phyloP scores from a whole-genome alignment of 2,797 vertebrate species.

The Nannoperca australis region DNA sequence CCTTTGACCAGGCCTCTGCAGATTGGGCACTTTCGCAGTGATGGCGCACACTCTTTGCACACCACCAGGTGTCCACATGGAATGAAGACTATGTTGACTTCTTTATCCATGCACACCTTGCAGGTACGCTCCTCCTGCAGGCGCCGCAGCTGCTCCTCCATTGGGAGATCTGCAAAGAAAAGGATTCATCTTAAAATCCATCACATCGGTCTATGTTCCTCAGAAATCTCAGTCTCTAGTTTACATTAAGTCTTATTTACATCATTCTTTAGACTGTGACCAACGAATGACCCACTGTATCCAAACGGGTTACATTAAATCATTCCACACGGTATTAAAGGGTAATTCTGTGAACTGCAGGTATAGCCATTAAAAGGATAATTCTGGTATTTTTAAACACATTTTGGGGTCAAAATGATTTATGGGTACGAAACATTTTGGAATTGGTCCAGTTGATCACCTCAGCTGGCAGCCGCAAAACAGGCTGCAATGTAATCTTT shows the following conservation, averaged over 20 bases:
- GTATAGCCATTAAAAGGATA: too few species aligned
- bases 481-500: too few species aligned
- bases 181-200: neutral
- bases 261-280: neutral
- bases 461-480: too few species aligned
- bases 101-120: constrained; percentile 99
- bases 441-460: too few species aligned
- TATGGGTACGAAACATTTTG: too few species aligned
- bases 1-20: constrained; percentile 97
- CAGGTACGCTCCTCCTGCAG: constrained; percentile 97
- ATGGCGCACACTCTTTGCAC: constrained; percentile 96
- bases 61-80: constrained; percentile 98
- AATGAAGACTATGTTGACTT: constrained; percentile 98
- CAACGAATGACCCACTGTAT: too few species aligned
- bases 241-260: too few species aligned
- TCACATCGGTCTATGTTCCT: neutral
- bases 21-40: constrained; percentile 96
- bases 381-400: too few species aligned
- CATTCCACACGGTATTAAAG: neutral
- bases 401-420: too few species aligned
- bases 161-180: constrained; percentile 89
- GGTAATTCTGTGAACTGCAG: too few species aligned
- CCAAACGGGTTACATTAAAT: neutral
- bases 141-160: constrained; percentile 96
- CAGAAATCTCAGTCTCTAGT: too few species aligned